Base-by-base conservation (phyloP, 1,140 invertebrate genomes). In the Hyposmocoma kahamanoa region DNA sequence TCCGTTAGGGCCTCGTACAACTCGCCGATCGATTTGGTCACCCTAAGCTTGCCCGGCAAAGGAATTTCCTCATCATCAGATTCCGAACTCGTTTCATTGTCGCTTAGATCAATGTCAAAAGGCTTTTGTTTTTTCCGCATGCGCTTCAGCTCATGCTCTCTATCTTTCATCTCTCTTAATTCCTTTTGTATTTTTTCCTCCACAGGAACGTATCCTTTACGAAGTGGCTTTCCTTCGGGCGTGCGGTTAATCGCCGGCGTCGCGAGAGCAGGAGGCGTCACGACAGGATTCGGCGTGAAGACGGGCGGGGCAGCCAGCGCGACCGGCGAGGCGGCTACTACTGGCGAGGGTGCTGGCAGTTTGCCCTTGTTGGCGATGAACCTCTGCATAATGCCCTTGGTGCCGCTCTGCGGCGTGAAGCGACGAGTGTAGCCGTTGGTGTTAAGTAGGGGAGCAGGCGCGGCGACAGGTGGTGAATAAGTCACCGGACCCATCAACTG, bases 161-260 rank as follows among this genome's bases (percentile, higher is more conserved):
- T 85, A 30, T 90, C 88, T 60, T 91, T 92, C 87, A 94, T 92
- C 58, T 93, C 92, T 69, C 89, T 87, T 21, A 94, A 75, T 72
- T 94, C 93, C 48, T 91, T 91, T 68, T 94, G 92, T 47, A 94
- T 94, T 72, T 94, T 94, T 55, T 92, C 90, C 67, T 94, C 92
- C 1, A 93, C 92, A 1, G 91, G 91, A 1, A 91, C 88, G 59
- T 89, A 92, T 17, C 91, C 91, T 20, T 90, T 90, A 21, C 91
- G 84, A 17, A 90, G 76, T 0, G 88, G 88, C 47, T 89, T 88
- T 6, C 88, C 89, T 53, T 89, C 87, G 5, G 86, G 72, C 34
- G 88, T 84, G 15, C 88, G 84, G 22, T 84, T 85, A 22, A 85
- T 78, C 22, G 78, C 70, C 17, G 87, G 77, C 6, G 83, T 79